A percentile compares a stretch with the other conserved stretches of the same genome.
These are phyloP conservation scores for Jordanella pulchra DNA, from an alignment of 2,797 vertebrate species.

Conservation along the genomic window DNA sequence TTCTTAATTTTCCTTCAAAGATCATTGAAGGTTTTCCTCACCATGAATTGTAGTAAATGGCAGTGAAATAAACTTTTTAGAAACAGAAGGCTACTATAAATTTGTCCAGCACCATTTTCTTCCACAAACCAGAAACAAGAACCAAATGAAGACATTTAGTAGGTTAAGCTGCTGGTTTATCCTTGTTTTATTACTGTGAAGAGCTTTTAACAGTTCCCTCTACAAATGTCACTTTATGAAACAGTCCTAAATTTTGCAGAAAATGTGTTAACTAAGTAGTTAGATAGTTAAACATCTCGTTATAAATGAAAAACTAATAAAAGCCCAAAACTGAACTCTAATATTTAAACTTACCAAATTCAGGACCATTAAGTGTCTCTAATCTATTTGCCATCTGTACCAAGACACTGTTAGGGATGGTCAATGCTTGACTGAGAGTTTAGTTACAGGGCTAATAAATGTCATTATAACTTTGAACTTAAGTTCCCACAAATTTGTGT, in stretches of 20 bases:
- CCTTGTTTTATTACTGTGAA: constrained; percentile 53
- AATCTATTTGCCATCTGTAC: constrained; percentile 33
- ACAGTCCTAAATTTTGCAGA: constrained; percentile 34
- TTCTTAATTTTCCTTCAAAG: not conserved
- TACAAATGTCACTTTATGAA: constrained; percentile 49
- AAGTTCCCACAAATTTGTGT: constrained; percentile 32
- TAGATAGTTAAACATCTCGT: constrained; percentile 13
- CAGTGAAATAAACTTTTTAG: not conserved
- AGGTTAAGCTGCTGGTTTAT: constrained; percentile 44
- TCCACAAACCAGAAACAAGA: not conserved
- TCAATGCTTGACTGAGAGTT: constrained; percentile 44
- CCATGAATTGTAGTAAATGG: not conserved
- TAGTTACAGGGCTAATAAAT: constrained; percentile 43
- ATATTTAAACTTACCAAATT: constrained; percentile 19
- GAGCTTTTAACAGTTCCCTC: constrained; percentile 48
- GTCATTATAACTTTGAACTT: constrained; percentile 52
- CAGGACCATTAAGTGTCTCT: constrained; percentile 8
- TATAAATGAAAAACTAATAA: constrained; percentile 17
- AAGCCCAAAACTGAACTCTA: constrained; percentile 9
- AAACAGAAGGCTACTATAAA: not conserved
- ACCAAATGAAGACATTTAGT: not conserved
- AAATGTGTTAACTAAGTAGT: not conserved
- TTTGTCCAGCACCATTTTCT: no score
- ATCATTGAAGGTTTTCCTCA: not conserved
- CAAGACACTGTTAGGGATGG: constrained; percentile 13